These are phyloP conservation scores for Bruchidius siliquastri DNA, from an alignment of 2,888 invertebrate genomes.

Conservation along the genomic window DNA sequence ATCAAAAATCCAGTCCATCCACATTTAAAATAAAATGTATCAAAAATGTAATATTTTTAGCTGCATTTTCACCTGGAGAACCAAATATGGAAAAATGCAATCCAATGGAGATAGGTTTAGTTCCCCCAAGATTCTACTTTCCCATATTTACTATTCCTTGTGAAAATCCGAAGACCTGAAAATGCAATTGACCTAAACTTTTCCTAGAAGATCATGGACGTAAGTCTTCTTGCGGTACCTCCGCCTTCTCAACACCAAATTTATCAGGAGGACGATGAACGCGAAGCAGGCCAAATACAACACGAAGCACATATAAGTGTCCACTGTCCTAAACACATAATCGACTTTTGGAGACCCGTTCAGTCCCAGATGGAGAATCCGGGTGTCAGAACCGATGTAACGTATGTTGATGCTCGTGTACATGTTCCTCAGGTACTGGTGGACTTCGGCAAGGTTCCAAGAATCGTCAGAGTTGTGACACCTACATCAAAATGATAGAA, in stretches of 20 bases:
- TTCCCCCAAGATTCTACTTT: too few species aligned
- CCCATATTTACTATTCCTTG: too few species aligned
- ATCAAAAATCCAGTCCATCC: too few species aligned
- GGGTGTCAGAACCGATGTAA: conserved; percentile 47
- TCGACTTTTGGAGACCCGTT: conserved; percentile 14
- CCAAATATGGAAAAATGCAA: too few species aligned
- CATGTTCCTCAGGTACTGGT: conserved; percentile 57
- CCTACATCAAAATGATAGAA: not conserved
- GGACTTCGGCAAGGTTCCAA: conserved; percentile 62
- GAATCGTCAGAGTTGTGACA: conserved; percentile 53
- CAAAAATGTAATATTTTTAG: too few species aligned
- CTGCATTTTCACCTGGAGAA: too few species aligned
- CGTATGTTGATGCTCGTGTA: conserved; percentile 49
- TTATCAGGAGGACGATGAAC: conserved; percentile 58
- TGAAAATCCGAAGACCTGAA: not conserved
- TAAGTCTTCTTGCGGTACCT: conserved; percentile 71
- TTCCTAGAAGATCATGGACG: conserved; percentile 64
- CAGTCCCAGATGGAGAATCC: conserved; percentile 34
- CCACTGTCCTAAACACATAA: conserved; percentile 34
- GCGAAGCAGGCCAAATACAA: conserved; percentile 51
- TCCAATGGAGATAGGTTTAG: too few species aligned
- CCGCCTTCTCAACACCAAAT: conserved; percentile 64
- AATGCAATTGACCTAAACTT: conserved; percentile 50
- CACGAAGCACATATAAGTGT: conserved; percentile 44
- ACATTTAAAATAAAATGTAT: too few species aligned